phyloP scores from a whole-genome alignment of 2,113 vertebrate species.

The Tachycineta bicolor region DNA sequence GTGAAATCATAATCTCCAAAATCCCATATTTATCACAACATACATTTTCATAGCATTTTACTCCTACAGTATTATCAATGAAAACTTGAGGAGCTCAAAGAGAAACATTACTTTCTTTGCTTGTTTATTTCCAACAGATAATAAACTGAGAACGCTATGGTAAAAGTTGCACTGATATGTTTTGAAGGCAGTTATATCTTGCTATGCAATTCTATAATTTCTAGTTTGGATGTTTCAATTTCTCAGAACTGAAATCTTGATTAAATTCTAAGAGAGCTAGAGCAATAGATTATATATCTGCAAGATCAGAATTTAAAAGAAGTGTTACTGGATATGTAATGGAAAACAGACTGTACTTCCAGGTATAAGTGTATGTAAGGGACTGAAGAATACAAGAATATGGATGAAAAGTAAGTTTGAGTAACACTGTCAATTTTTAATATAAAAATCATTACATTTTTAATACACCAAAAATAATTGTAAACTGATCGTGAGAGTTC shows the following conservation, averaged over 20 bases:
- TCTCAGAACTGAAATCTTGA: not conserved
- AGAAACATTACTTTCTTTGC: not conserved
- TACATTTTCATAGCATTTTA: not conserved
- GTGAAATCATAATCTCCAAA: not conserved
- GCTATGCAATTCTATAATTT: not conserved
- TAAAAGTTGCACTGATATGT: not conserved
- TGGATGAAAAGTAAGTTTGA: not conserved
- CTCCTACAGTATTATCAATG: not conserved
- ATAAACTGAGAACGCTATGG: not conserved
- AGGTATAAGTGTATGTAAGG: not conserved
- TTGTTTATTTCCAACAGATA: not conserved
- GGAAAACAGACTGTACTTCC: not conserved
- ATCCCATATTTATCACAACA: fast-evolving
- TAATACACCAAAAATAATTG: not conserved
- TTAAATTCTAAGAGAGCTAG: not conserved
- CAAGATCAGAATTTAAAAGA: not conserved
- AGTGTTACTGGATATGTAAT: not conserved
- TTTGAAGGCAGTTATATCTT: not conserved
- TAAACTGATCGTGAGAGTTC: not conserved
- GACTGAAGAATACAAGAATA: not conserved
- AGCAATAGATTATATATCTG: not conserved
- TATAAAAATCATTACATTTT: not conserved
- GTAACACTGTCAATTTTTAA: not conserved
- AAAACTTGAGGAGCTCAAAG: not conserved
- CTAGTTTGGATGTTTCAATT: not conserved